Percentiles rank a stretch among this genome's conserved stretches.
Conservation (phyloP, 2,113 vertebrate genomes). For the Cinclus mexicanus region DNA sequence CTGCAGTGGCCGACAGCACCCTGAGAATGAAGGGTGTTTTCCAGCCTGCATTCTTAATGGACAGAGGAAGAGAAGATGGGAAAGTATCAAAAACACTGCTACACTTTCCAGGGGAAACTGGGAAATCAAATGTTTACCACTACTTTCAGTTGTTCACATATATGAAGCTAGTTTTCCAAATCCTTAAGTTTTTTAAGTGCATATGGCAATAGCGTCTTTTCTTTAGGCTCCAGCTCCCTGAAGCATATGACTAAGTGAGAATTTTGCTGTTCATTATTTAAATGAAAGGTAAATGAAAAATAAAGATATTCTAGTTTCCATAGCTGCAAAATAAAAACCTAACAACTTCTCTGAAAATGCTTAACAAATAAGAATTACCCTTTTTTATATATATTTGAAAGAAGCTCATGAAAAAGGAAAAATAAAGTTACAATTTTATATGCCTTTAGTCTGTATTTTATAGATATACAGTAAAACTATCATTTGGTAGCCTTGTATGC, state of each 20-base stretch:
- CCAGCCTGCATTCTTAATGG: background rate
- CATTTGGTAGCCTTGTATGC: background rate
- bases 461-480: background rate
- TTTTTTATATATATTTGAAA: background rate
- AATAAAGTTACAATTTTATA: background rate
- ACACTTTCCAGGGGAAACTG: background rate
- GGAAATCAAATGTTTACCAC: background rate
- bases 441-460: background rate
- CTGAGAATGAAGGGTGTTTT: background rate
- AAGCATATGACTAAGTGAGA: constrained; percentile 41
- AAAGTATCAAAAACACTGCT: background rate
- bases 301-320: constrained; percentile 13
- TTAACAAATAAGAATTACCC: background rate
- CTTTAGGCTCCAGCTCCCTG: background rate
- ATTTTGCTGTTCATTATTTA: constrained; percentile 42
- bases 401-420: background rate
- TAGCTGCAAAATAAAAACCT: constrained; percentile 36
- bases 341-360: background rate
- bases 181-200: background rate
- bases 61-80: background rate
- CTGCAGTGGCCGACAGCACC: background rate
- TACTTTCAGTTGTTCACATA: background rate
- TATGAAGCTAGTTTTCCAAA: background rate
- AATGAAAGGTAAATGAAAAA: constrained; percentile 32
- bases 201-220: background rate